Evolutionary conservation across 2,888 invertebrate species (phyloP).

Genomic region (Stenodera caucasica): DNA sequence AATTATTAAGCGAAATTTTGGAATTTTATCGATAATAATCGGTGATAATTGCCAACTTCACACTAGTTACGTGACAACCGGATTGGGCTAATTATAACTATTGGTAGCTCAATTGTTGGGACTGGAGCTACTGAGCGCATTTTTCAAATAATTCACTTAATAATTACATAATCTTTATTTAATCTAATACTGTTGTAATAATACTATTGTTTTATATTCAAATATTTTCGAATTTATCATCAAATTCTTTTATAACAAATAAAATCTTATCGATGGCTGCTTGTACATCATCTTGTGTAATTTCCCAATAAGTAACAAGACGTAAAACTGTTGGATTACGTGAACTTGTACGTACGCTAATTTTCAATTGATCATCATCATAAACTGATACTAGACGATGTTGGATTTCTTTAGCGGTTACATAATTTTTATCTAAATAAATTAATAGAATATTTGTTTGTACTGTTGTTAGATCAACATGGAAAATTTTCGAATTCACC

Average conservation of each 20-base stretch:
- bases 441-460: slow-evolving; percentile 79
- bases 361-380: slow-evolving; percentile 57
- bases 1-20: no score
- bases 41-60: no score
- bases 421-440: slow-evolving; percentile 56
- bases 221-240: slow-evolving; percentile 20
- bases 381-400: slow-evolving; percentile 57
- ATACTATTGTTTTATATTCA: not conserved
- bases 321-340: slow-evolving; percentile 65
- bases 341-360: slow-evolving; percentile 63
- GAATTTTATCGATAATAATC: no score
- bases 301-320: slow-evolving; percentile 72
- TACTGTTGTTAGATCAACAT: slow-evolving; percentile 63
- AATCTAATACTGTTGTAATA: not conserved
- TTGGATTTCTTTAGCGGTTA: slow-evolving; percentile 61
- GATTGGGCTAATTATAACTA: no score
- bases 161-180: not conserved
- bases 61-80: no score
- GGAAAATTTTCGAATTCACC: slow-evolving; percentile 63
- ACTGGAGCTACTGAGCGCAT: not conserved
- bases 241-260: slow-evolving; percentile 67
- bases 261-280: slow-evolving; percentile 71
- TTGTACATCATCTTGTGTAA: slow-evolving; percentile 67
- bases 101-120: no score
- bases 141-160: not conserved